phyloP scores from a whole-genome alignment of 2,888 invertebrate species.

The Limnephilus auricula region DNA sequence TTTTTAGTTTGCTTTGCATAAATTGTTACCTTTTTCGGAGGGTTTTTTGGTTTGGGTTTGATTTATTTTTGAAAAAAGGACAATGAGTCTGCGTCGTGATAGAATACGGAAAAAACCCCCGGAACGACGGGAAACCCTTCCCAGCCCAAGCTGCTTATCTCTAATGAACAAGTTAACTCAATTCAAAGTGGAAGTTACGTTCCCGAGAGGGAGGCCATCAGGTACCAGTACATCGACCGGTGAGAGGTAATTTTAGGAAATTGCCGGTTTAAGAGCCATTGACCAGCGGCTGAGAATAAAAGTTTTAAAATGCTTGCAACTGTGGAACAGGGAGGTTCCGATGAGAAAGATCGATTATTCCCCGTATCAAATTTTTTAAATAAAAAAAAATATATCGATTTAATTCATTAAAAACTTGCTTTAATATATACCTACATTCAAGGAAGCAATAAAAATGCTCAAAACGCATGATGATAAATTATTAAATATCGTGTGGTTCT shows the following conservation, averaged over 20 bases:
- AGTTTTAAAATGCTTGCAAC: no score
- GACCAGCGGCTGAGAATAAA: no score
- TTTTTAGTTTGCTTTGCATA: not conserved
- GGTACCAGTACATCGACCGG: conserved; percentile 48
- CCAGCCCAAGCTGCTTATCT: conserved; percentile 65
- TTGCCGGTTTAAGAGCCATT: no score
- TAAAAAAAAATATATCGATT: no score
- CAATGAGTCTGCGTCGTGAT: not conserved
- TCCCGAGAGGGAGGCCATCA: conserved; percentile 52
- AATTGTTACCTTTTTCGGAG: not conserved
- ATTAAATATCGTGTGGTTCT: no score
- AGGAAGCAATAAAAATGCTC: no score
- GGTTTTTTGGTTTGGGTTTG: not conserved
- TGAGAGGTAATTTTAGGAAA: conserved; percentile 32
- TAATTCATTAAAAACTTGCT: no score
- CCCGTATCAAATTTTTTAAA: no score
- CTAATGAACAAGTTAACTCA: conserved; percentile 67
- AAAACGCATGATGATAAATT: no score
- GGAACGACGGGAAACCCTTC: conserved; percentile 45
- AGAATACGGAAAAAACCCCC: conserved; percentile 24
- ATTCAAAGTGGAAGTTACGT: conserved; percentile 65
- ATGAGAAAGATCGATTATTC: no score
- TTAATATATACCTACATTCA: no score
- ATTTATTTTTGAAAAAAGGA: not conserved
- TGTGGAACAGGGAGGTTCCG: no score